Evolutionary conservation across 1,140 invertebrate genomes (phyloP), one percentile per base, ranked within the genome.

Genomic region (Lasioglossum albipes): DNA sequence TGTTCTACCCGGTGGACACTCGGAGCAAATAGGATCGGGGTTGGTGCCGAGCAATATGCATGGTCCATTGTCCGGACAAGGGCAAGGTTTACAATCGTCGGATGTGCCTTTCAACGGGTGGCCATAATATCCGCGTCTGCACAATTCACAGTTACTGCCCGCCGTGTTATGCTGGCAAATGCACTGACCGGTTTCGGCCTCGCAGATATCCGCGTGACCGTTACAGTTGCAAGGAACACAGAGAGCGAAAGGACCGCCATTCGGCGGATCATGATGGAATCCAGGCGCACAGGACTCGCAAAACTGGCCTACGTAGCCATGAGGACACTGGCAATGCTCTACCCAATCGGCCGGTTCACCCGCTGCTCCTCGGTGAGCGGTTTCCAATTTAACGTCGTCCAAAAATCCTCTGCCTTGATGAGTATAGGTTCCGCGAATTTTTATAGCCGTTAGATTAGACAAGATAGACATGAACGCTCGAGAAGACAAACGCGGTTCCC

Each of bases 201-300:
- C 98, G 93, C 99, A 99, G 86, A 97, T 97, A 76, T 98, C 97
- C 0, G 98, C 98, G 91, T 99, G 99, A 3, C 96, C 96, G 85
- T 99, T 98, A 90, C 99, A 99, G 86, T 98, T 97, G 91, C 99
- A 99, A 64, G 97, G 97, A 31, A 99, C 97, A 92, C 99, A 99
- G 4, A 95, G 95, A 66, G 98, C 97, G 90, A 99, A 99, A 0
- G 97, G 97, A 16, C 98, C 98, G 12, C 98, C 98, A 83, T 96
- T 96, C 0, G 97, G 95, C 0, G 97, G 97, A 83, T 97, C 97
- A 86, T 99, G 97, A 59, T 98, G 96, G 88, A 96, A 99, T 0
- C 98, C 98, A 0, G 98, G 97, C 0, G 97, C 97, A 91, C 99
- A 99, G 0, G 98, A 98, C 93, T 99, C 99, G 90, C 99, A 99